Base-by-base conservation (phyloP, 2,888 invertebrate species). In the Caenorhabditis japonica region DNA sequence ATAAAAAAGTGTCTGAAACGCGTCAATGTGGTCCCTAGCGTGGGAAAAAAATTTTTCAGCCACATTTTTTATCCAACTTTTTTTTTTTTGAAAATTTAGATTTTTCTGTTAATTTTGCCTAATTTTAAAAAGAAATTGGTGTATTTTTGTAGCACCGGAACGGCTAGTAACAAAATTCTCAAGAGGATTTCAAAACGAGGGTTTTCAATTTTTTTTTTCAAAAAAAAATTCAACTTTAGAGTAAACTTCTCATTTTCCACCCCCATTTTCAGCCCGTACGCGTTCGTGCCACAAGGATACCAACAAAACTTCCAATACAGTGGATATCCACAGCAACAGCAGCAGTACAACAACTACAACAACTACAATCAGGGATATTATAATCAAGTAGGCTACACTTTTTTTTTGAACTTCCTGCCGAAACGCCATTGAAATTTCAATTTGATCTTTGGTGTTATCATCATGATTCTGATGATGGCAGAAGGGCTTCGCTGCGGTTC, bases 241-340 rank as follows among this genome's bases (percentile, higher is more conserved):
- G n/a, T n/a, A n/a, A n/a, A n/a, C n/a, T n/a, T n/a, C n/a, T n/a
- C n/a, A n/a, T n/a, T n/a, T n/a, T n/a, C n/a, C n/a, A n/a, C 49
- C 44, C 15, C 7, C 25, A 25, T 52, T 60, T 69, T n/a, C 53
- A 71, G 72, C 39, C 72, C 73, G 36, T 66, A 68, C 36, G 73
- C 59, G 34, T 68, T 68, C 43, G 58, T 68, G n/a, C 72, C 72
- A 33, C 60, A 66, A 56, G 51, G 46, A 55, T 47, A 33, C n/a
- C 62, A 71, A 52, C 71, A 44, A 25, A 51, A 30, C 59, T 68
- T 46, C 47, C 62, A 61, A 15, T 74, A 74, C 33, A 58, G 62
- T 53, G 68, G 68, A 47, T 74, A 74, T 62, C 73, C 73, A 33
- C 73, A 73, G 52, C 47, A 71, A 27, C 58, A 58, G n/a, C 60